phyloP scores from a whole-genome alignment of 2,797 vertebrate species.

The Neostethus bicornis region DNA sequence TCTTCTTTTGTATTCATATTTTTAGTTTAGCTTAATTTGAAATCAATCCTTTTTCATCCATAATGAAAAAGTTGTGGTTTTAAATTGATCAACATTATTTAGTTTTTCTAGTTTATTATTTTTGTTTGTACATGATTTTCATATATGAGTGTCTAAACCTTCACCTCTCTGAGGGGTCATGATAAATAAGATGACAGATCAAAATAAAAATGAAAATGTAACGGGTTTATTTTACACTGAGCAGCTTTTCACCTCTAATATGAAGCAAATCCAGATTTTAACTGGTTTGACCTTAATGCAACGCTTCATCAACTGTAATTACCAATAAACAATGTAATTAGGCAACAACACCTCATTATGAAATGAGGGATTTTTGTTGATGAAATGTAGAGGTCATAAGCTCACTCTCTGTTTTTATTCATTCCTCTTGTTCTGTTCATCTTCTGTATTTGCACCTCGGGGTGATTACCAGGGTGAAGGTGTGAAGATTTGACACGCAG shows the following conservation, averaged over 20 bases:
- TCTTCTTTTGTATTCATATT: no score
- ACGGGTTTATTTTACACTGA: constrained; percentile 33
- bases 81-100: no score
- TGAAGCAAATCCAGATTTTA: constrained; percentile 48
- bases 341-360: constrained; percentile 60
- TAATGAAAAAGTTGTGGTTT: no score
- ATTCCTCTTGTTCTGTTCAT: constrained; percentile 56
- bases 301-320: constrained; percentile 75
- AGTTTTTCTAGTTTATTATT: neutral
- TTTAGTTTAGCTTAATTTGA: no score
- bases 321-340: constrained; percentile 60
- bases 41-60: no score
- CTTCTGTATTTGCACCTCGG: constrained; percentile 89
- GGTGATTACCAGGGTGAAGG: constrained; percentile 91
- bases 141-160: neutral
- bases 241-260: constrained; percentile 17
- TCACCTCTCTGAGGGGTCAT: constrained; percentile 8
- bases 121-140: neutral
- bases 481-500: constrained; percentile 95
- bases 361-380: constrained; percentile 69
- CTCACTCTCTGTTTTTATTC: constrained; percentile 17
- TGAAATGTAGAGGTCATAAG: constrained; percentile 60
- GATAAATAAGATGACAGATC: constrained; percentile 3
- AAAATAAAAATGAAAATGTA: constrained; percentile 27
- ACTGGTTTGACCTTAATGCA: constrained; percentile 72